These are phyloP conservation scores for Pimephales promelas DNA, from an alignment of 2,113 vertebrate species.

Conservation along the genomic window DNA sequence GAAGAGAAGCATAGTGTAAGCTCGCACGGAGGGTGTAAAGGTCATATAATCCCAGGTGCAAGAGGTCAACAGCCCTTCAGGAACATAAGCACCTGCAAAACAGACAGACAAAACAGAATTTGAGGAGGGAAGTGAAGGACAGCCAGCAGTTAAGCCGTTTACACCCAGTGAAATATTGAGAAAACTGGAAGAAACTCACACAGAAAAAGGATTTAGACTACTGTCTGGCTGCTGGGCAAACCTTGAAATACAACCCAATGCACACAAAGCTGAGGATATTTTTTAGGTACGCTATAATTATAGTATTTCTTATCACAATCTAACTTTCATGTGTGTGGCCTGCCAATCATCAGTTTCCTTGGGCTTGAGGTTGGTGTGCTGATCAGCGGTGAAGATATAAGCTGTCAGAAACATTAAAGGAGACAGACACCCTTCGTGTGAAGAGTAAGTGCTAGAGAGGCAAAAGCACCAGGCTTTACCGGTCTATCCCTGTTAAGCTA, in stretches of 20 bases:
- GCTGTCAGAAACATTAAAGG: background rate
- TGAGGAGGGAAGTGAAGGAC: background rate
- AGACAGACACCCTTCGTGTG: conserved; percentile 31
- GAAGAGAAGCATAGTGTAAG: conserved; percentile 95
- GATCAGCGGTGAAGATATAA: background rate
- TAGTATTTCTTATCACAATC: background rate
- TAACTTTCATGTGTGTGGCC: background rate
- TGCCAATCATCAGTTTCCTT: background rate
- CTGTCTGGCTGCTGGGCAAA: conserved; percentile 14
- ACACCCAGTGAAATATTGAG: background rate
- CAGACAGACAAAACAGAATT: background rate
- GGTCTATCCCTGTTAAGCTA: background rate
- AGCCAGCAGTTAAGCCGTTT: conserved; percentile 11
- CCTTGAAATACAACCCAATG: conserved; percentile 2
- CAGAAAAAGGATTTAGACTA: background rate
- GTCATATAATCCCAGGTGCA: conserved; percentile 97
- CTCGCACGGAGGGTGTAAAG: conserved; percentile 87
- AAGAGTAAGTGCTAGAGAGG: background rate
- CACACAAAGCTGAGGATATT: conserved; percentile 16
- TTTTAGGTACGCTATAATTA: background rate
- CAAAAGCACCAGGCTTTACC: conserved; percentile 16
- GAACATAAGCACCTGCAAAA: conserved; percentile 87
- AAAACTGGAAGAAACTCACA: background rate
- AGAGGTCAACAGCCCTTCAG: conserved; percentile 91
- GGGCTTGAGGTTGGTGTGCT: background rate